Conservation (phyloP, 2,113 vertebrate genomes). For the Periophthalmodon schlosseri region DNA sequence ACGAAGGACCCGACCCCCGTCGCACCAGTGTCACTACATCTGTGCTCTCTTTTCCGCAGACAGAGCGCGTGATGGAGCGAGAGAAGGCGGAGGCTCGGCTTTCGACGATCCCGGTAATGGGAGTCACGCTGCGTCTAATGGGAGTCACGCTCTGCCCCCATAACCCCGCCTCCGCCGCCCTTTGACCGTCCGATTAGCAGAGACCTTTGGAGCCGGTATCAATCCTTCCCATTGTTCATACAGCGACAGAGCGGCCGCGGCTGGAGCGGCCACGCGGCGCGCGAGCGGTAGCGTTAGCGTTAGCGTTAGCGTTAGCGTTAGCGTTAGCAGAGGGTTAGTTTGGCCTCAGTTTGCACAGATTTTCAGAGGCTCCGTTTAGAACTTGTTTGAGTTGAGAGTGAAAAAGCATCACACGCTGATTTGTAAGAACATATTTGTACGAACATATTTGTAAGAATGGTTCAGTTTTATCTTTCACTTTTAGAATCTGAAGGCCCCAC, state of each 20-base stretch:
- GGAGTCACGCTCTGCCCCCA: slow-evolving; percentile 38
- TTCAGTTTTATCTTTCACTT: neutral
- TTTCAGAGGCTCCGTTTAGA: neutral
- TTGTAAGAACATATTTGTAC: neutral
- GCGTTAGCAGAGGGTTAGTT: neutral
- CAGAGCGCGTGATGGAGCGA: slow-evolving; percentile 23
- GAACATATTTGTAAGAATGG: too few species aligned
- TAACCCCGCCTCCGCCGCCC: neutral
- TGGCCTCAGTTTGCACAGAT: neutral
- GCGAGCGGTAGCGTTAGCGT: too few species aligned
- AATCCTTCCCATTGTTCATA: neutral
- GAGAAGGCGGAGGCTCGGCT: slow-evolving; percentile 31
- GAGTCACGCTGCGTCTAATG: slow-evolving; percentile 37
- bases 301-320: too few species aligned
- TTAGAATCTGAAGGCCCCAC: neutral
- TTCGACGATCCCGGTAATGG: slow-evolving; percentile 37
- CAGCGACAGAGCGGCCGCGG: neutral
- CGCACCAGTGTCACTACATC: slow-evolving; percentile 36
- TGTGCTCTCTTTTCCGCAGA: slow-evolving; percentile 25
- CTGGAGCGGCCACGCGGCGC: neutral
- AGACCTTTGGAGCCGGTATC: neutral
- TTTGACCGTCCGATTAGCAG: neutral
- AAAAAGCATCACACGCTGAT: neutral
- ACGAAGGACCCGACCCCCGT: neutral
- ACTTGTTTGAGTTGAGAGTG: neutral